Conservation (phyloP, 92 coral and sea anemone species). For the Epizoanthus fatuus region DNA sequence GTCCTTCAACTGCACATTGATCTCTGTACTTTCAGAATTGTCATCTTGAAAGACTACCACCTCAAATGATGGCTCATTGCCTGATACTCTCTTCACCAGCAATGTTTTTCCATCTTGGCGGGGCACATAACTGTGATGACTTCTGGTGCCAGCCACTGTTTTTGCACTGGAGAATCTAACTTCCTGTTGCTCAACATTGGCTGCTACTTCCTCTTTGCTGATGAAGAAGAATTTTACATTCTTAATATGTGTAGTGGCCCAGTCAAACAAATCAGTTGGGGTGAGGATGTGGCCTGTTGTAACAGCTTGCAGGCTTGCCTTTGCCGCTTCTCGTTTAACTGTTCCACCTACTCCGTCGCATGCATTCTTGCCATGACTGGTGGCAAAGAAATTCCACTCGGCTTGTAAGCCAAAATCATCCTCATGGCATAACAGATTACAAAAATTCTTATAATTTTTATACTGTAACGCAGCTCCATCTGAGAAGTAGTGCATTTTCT, state of each 20-base stretch:
- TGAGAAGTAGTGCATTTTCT: conserved; percentile 37
- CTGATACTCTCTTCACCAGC: neutral
- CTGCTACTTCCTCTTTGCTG: no score
- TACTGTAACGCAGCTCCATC: conserved; percentile 30
- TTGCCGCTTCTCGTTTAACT: no score
- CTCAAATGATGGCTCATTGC: conserved; percentile 35
- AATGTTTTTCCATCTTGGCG: neutral
- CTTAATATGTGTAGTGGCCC: no score
- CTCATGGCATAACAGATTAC: conserved; percentile 6
- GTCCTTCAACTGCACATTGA: conserved; percentile 8
- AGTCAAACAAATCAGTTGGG: no score
- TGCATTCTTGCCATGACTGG: no score
- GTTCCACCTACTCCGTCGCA: no score
- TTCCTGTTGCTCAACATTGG: no score
- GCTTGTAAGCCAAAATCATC: conserved; percentile 41
- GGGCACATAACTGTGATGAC: conserved; percentile 33
- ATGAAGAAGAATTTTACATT: no score
- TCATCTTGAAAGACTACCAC: conserved; percentile 11
- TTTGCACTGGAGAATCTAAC: conserved; percentile 15
- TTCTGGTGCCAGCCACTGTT: conserved; percentile 56
- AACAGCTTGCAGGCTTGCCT: no score
- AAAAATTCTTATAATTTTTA: conserved; percentile 41
- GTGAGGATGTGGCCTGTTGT: no score
- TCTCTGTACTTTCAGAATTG: neutral
- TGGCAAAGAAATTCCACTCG: conserved; percentile 19